These are phyloP conservation scores for Exocentrus adspersus DNA, from an alignment of 2,888 invertebrate genomes.

Conservation along the genomic window DNA sequence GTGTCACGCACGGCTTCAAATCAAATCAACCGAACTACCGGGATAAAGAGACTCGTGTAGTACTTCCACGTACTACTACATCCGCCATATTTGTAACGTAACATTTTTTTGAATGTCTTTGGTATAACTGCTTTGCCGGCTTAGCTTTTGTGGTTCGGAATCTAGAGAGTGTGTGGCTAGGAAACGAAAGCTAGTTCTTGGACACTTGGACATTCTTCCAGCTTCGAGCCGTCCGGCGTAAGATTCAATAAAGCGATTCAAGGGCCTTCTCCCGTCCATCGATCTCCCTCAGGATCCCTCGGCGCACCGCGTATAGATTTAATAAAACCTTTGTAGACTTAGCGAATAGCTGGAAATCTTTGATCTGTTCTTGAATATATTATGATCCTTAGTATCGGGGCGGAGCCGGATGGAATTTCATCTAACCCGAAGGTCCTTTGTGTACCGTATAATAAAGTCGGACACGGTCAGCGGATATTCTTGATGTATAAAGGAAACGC, in stretches of 20 bases:
- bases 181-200: no score
- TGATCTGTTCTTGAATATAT: constrained; percentile 33
- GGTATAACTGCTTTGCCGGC: no score
- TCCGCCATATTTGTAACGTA: no score
- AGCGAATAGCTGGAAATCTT: constrained; percentile 35
- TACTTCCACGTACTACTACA: no score
- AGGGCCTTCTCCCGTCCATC: background rate
- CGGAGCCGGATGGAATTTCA: constrained; percentile 19
- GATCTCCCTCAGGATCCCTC: constrained; percentile 11
- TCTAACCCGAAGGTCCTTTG: constrained; percentile 8
- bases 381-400: constrained; percentile 30
- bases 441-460: constrained; percentile 14
- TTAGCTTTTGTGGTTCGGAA: no score
- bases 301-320: constrained; percentile 15
- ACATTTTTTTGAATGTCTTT: no score
- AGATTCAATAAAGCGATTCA: constrained; percentile 2
- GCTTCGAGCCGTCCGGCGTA: no score
- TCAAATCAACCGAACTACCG: constrained; percentile 19
- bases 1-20: constrained; percentile 23
- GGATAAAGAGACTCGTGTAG: constrained; percentile 14
- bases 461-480: constrained; percentile 19
- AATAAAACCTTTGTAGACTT: constrained; percentile 21
- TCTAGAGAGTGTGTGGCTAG: no score
- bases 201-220: no score
- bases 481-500: background rate